These are phyloP conservation scores for Glossosoma conforme DNA, from an alignment of 1,140 invertebrate species.

Conservation along the genomic window DNA sequence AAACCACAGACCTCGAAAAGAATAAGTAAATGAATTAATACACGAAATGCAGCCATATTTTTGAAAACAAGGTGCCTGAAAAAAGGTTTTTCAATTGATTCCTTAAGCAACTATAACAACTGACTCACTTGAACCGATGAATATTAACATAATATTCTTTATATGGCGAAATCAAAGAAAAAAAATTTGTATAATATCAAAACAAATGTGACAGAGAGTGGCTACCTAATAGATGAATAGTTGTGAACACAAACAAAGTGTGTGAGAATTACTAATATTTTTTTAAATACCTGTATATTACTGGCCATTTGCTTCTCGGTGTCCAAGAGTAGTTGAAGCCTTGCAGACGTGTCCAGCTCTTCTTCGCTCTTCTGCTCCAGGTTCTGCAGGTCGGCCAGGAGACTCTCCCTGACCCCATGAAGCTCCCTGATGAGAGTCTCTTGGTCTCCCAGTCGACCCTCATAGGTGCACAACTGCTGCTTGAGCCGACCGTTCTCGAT, in stretches of 20 bases:
- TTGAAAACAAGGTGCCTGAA: no score
- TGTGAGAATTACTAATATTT: no score
- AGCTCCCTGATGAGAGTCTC: constrained; percentile 44
- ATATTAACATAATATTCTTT: no score
- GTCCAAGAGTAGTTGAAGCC: constrained; percentile 40
- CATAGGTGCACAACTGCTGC: constrained; percentile 38
- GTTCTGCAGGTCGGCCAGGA: constrained; percentile 36
- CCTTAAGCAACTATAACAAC: no score
- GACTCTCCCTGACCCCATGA: constrained; percentile 41
- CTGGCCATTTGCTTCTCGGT: constrained; percentile 40
- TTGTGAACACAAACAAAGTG: no score
- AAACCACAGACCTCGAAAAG: neutral
- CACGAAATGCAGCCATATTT: no score
- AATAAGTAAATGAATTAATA: neutral
- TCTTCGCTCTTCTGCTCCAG: constrained; percentile 37
- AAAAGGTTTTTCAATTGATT: no score
- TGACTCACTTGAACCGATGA: no score
- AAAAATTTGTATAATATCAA: no score
- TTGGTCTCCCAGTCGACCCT: constrained; percentile 40
- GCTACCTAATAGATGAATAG: no score
- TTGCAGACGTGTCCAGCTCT: constrained; percentile 39
- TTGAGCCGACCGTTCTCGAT: constrained; percentile 39
- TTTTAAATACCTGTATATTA: constrained; percentile 36
- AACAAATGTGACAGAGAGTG: no score
- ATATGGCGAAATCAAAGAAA: no score